Evolutionary conservation across 2,888 invertebrate genomes (phyloP), one percentile per base, ranked within the genome.

Genomic region (Pterobdella sp.): DNA sequence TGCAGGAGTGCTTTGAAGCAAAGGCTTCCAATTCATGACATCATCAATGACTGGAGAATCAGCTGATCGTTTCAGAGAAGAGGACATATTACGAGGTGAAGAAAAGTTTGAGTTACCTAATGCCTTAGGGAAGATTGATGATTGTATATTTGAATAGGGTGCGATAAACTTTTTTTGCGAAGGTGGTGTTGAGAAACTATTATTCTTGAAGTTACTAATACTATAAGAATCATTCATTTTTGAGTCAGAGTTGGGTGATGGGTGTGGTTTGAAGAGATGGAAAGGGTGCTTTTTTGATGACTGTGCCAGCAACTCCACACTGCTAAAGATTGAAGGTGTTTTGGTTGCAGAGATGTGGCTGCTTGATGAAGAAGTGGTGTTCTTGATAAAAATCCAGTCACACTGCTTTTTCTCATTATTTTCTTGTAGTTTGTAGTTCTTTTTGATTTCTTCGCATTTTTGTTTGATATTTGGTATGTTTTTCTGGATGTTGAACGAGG

Each of bases 251-350:
- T 3, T 56, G 4, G n/a, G 60, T 56, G 60, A 14, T 4, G 60
- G n/a, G 60, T 56, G 60, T 56, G 7, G 60, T 26, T 56, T 7
- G 10, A 22, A n/a, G 60, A 56, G 4, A 4, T 22, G 42, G 7
- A 18, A 42, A 18, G 7, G n/a, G 60, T 22, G n/a, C n/a, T n/a
- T n/a, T 56, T 7, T 7, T n/a, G 60, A 56, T 22, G 70, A 56
- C 32, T 56, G 52, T 32, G 70, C 70, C 56, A 70, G 52, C n/a
- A 70, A 35, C 35, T 70, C 70, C 1, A 70, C 70, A 14, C 52
- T 56, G 10, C 49, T 18, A 56, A 70, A 70, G 52, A 70, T 70
- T 52, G 70, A 70, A 68, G 35, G 32, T 42, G 49, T 42, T 42
- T 7, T 56, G 4, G 60, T 56, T 56, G 60, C 4, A 56, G 60